Evolutionary conservation across 2,113 vertebrate genomes (phyloP), one percentile per base, ranked within the genome.

Genomic region (Macaca fascicularis): DNA sequence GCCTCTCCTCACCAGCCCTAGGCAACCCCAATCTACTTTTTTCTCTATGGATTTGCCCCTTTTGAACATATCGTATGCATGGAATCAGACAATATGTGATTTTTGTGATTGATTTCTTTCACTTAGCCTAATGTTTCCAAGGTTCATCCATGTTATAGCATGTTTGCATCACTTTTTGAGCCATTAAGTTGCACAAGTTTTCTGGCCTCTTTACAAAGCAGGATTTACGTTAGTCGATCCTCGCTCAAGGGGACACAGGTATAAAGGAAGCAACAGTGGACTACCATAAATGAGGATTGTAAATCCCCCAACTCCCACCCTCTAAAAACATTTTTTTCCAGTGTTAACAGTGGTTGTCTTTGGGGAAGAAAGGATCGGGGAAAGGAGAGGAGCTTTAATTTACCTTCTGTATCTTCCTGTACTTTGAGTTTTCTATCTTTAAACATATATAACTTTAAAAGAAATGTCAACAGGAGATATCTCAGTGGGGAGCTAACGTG

Each of bases 91-190:
- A 8, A 2, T 1, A 9, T 22, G 19, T 23, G n/a, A 25, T 13
- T 83, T 52, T 50, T 23, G 11, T 69, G 40, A 1, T 27, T 11
- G 27, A 22, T 40, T 8, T 59, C 25, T 22, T 9, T 48, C 32
- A 11, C 57, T 14, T 35, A 0, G 35, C 57, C 16, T 6, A 6
- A 50, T 8, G 14, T 48, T 35, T 69, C 6, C 38, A 16, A 16
- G 35, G 35, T 35, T 32, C 20, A 48, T 2, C 1, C 35, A 2
- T 0, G 0, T 25, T 75, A 8, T 0, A 27, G 32, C 8, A 3
- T 35, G 23, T 14, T 3, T 1, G 40, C 11, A 3, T 70, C 32
- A 30, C 30, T 64, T 23, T 55, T 12, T 19, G 23, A 84, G 61
- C 22, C 8, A 6, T 1, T n/a, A 11, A 17, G 30, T 40, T 22